Evolutionary conservation across 2,888 invertebrate species (phyloP), one percentile per base, ranked within the genome.

Genomic region (Platynereis dumerilii): DNA sequence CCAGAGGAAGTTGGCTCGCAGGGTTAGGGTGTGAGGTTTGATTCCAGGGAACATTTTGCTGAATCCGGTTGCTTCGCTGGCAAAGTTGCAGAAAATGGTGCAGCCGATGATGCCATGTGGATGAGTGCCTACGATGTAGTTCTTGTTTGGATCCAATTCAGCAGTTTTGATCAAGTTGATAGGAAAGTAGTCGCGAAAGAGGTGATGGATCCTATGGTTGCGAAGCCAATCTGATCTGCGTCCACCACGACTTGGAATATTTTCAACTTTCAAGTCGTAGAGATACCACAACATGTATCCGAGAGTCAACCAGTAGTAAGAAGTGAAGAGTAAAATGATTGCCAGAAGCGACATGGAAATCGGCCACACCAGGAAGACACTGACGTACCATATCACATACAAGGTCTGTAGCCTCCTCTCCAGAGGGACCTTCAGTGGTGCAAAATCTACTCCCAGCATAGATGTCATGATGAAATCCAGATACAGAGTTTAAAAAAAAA

Each of bases 51-150:
- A 87, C 45, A 76, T 64, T 59, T 83, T 69, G 56, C 82, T 80
- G 72, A 87, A 86, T n/a, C 83, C 82, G 0, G 84, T 85, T 20
- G 83, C 87, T 70, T 87, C 91, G 0, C 92, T 91, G 0, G 88
- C 90, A 85, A 96, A 94, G 52, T 91, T 90, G 0, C 89, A 88
- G 72, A 92, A 91, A 0, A 90, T 88, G 0, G 96, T 94, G 27
- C 90, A 88, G 57, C 92, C 90, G 20, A 96, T 86, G 0, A 95
- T 87, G 1, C 97, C 97, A 83, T 98, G 97, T 0, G 97, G 97
- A 83, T 93, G 96, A 67, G 90, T 89, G 5, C 94, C 93, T 66
- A 85, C 78, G 24, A 96, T 86, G 80, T 96, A 96, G 84, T 94
- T 94, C 75, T 87, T 89, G 39, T 88, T 86, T 0, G 94, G 90